phyloP scores from a whole-genome alignment of 2,797 vertebrate genomes.

The Merluccius polli region DNA sequence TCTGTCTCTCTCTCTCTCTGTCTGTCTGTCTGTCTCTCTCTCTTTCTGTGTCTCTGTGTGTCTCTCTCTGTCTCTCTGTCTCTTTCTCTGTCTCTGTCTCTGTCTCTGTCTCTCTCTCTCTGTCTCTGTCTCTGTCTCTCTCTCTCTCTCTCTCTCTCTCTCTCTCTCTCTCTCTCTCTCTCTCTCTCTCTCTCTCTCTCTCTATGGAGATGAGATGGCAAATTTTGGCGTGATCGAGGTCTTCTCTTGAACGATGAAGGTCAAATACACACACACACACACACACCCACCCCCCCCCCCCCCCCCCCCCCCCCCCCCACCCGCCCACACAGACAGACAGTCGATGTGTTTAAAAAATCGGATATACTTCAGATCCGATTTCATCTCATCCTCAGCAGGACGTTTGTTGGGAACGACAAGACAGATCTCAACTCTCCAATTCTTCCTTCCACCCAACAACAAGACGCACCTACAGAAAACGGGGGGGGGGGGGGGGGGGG shows the following conservation, averaged over 20 bases:
- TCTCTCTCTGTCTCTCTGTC: slow-evolving; percentile 5
- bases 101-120: not conserved
- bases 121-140: not conserved
- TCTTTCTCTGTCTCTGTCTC: too few species aligned
- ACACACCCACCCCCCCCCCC: not conserved
- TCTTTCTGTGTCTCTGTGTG: too few species aligned
- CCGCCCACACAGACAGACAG: not conserved
- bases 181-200: too few species aligned
- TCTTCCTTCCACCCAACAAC: not conserved
- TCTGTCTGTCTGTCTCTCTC: too few species aligned
- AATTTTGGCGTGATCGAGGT: not conserved
- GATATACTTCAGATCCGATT: not conserved
- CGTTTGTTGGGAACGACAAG: not conserved
- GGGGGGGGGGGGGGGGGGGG: too few species aligned
- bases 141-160: slow-evolving; percentile 5
- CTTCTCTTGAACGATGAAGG: not conserved
- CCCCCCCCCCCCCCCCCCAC: not conserved
- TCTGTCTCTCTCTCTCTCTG: too few species aligned
- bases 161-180: slow-evolving; percentile 5
- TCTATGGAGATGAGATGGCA: not conserved
- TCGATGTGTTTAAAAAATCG: not conserved
- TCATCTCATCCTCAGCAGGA: not conserved
- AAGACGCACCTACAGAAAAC: not conserved
- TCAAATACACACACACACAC: not conserved
- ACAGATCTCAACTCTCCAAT: not conserved